These are phyloP conservation scores for Platichthys stellatus DNA, from an alignment of 2,113 vertebrate species.

Conservation along the genomic window DNA sequence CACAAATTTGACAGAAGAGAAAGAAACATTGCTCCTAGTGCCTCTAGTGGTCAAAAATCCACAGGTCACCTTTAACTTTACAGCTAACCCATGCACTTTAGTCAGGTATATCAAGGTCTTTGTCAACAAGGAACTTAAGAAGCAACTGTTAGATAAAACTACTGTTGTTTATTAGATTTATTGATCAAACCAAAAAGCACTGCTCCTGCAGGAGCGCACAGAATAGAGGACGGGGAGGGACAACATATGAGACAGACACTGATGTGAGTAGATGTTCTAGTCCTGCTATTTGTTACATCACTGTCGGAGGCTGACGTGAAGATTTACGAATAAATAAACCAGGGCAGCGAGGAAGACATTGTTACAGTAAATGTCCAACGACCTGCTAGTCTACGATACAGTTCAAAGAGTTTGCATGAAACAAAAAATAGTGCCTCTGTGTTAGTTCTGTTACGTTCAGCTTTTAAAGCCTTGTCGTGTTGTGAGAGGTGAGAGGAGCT, in stretches of 20 bases:
- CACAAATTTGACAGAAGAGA: background rate
- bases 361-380: slow-evolving; percentile 55
- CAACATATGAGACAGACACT: slow-evolving; percentile 56
- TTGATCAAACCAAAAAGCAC: slow-evolving; percentile 50
- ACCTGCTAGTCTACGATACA: slow-evolving; percentile 51
- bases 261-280: slow-evolving; percentile 48
- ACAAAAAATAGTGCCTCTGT: slow-evolving; percentile 38
- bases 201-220: slow-evolving; percentile 32
- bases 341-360: slow-evolving; percentile 52
- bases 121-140: slow-evolving; percentile 28
- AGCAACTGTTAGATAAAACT: slow-evolving; percentile 48
- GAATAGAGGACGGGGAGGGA: slow-evolving; percentile 17
- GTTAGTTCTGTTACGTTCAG: slow-evolving; percentile 78
- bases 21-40: too few species aligned
- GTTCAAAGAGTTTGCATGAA: slow-evolving; percentile 34
- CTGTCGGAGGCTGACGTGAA: slow-evolving; percentile 38
- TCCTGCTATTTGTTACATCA: slow-evolving; percentile 10
- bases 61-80: background rate
- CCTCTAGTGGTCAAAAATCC: background rate
- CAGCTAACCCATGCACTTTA: background rate
- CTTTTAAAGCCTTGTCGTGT: slow-evolving; percentile 78
- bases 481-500: slow-evolving; percentile 42
- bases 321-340: slow-evolving; percentile 82
- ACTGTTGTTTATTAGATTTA: slow-evolving; percentile 69
- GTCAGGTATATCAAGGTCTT: background rate